These are phyloP conservation scores for Digitonthophagus gazella DNA, from an alignment of 2,888 invertebrate genomes.

Conservation along the genomic window DNA sequence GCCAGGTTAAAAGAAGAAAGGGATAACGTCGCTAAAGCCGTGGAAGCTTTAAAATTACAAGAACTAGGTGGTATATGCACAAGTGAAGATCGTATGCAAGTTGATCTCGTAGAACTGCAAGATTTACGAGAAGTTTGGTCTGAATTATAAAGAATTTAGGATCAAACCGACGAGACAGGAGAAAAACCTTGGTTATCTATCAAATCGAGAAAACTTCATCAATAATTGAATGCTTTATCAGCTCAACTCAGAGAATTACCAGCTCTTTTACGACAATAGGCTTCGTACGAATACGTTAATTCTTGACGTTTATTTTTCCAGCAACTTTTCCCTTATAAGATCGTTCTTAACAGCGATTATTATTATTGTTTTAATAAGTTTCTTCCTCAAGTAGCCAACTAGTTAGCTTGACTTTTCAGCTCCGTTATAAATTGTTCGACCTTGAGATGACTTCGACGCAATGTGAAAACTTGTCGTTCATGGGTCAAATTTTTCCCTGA, in stretches of 20 bases:
- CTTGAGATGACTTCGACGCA: no score
- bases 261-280: constrained; percentile 86
- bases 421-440: no score
- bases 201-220: constrained; percentile 95
- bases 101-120: constrained; percentile 95
- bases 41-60: constrained; percentile 95
- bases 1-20: constrained; percentile 94
- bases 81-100: constrained; percentile 80
- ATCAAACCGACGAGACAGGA: constrained; percentile 94
- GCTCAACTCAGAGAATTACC: constrained; percentile 77
- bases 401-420: no score
- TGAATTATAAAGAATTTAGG: constrained; percentile 93
- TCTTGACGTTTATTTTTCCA: no score
- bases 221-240: constrained; percentile 91
- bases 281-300: constrained; percentile 98
- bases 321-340: no score
- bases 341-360: no score
- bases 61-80: constrained; percentile 73
- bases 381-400: no score
- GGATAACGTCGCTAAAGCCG: constrained; percentile 97
- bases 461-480: no score
- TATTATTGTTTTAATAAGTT: no score
- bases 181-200: constrained; percentile 99
- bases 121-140: constrained; percentile 97
- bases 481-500: no score